Percentiles rank a stretch among this genome's conserved stretches.
These are phyloP conservation scores for Callipepla californica DNA, from an alignment of 2,113 vertebrate species.

Conservation along the genomic window DNA sequence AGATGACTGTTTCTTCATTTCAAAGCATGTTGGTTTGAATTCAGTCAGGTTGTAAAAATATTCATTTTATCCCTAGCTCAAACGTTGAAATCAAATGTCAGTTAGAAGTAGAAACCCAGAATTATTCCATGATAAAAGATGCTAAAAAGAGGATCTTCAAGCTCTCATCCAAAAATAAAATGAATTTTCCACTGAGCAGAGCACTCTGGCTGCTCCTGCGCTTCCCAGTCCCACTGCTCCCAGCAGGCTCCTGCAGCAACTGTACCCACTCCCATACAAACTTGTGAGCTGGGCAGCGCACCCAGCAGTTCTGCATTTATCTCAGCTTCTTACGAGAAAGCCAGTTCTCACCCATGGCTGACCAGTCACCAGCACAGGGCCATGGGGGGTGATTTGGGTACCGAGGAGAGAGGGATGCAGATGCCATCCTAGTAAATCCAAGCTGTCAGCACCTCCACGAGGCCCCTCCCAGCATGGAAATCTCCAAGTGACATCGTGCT, in stretches of 20 bases:
- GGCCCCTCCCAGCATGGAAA: background rate
- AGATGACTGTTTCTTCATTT: background rate
- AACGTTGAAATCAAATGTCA: conserved; percentile 50
- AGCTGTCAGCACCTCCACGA: fast-evolving
- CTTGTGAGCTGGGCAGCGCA: background rate
- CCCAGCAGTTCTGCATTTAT: background rate
- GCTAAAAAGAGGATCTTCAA: conserved; percentile 45
- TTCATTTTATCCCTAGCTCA: conserved; percentile 55
- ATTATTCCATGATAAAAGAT: conserved; percentile 60
- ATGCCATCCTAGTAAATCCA: background rate
- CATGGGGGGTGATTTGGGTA: fast-evolving
- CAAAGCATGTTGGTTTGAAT: conserved; percentile 47
- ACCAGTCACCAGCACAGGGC: background rate
- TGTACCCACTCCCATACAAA: background rate
- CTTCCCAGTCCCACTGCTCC: background rate
- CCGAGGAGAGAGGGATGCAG: background rate
- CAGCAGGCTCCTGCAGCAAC: background rate
- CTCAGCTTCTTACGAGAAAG: background rate
- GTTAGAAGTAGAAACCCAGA: conserved; percentile 33
- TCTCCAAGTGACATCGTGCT: fast-evolving
- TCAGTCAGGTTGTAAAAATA: conserved; percentile 70
- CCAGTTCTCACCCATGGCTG: background rate
- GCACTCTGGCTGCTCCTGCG: background rate
- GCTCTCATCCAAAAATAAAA: conserved; percentile 28
- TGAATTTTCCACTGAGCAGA: background rate